phyloP scores from a whole-genome alignment of 64 coral and sea anemone genomes.

The Stylophora pistillata region DNA sequence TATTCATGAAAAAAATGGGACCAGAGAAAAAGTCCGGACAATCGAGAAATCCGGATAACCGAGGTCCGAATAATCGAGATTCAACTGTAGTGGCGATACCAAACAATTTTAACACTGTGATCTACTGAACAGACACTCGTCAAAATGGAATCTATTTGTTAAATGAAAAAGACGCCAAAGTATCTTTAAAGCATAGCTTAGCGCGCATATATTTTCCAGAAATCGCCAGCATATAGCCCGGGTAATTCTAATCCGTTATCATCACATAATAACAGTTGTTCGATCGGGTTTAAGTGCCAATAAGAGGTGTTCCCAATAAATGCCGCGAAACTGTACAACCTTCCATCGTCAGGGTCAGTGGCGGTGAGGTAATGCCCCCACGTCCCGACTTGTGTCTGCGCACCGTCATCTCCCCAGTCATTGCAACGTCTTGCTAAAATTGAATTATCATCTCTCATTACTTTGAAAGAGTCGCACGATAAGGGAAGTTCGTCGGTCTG shows the following conservation, averaged over 20 bases:
- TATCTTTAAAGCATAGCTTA: not conserved
- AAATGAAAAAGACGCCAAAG: too few relatives aligned
- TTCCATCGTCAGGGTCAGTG: too few relatives aligned
- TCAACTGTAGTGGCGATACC: too few relatives aligned
- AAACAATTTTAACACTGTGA: too few relatives aligned
- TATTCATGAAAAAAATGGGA: too few relatives aligned
- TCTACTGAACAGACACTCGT: too few relatives aligned
- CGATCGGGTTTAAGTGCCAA: not conserved
- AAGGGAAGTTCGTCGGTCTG: not conserved
- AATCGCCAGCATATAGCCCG: not conserved
- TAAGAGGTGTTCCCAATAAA: not conserved
- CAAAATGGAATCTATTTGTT: too few relatives aligned
- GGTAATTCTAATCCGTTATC: not conserved
- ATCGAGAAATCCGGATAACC: too few relatives aligned
- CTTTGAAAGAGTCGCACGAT: not conserved
- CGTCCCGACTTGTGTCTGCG: not conserved
- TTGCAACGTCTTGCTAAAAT: not conserved
- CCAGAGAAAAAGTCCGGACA: too few relatives aligned
- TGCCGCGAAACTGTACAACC: not conserved
- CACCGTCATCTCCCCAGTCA: not conserved
- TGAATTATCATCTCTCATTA: not conserved
- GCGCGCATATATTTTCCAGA: slow-evolving; percentile 11
- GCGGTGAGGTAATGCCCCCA: not conserved
- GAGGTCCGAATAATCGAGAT: too few relatives aligned
- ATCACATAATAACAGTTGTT: not conserved